phyloP scores from a whole-genome alignment of 2,797 vertebrate species.

The Cyclura pinguis region DNA sequence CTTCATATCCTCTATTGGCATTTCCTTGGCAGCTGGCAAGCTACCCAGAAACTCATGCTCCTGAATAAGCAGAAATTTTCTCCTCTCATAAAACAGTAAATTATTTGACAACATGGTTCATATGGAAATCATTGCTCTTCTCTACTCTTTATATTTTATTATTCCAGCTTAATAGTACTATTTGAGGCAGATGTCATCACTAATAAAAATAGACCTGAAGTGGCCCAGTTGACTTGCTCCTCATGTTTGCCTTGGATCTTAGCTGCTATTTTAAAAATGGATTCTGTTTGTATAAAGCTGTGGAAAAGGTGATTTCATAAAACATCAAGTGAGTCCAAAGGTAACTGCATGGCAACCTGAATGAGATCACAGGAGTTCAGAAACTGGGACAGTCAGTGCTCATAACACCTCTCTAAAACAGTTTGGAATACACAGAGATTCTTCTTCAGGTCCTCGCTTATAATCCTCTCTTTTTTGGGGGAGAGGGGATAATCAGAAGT shows the following conservation, averaged over 20 bases:
- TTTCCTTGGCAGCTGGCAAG: not conserved
- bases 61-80: not conserved
- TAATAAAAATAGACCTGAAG: conserved; percentile 10
- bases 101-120: not conserved
- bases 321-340: conserved; percentile 1
- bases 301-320: not conserved
- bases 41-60: not conserved
- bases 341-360: not conserved
- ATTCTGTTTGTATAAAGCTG: not conserved
- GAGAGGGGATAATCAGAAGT: not conserved
- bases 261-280: not conserved
- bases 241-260: not conserved
- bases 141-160: not conserved
- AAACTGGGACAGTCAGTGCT: not conserved
- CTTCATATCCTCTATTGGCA: not conserved
- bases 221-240: not conserved
- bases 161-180: not conserved
- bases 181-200: conserved; percentile 23
- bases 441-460: not conserved
- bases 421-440: conserved; percentile 2
- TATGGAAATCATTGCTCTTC: not conserved
- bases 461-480: not conserved
- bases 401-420: conserved; percentile 26
- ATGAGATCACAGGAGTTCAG: conserved; percentile 24
- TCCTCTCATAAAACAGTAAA: not conserved